Conservation (phyloP, 2,797 vertebrate species). For the Sebastes cheni region DNA sequence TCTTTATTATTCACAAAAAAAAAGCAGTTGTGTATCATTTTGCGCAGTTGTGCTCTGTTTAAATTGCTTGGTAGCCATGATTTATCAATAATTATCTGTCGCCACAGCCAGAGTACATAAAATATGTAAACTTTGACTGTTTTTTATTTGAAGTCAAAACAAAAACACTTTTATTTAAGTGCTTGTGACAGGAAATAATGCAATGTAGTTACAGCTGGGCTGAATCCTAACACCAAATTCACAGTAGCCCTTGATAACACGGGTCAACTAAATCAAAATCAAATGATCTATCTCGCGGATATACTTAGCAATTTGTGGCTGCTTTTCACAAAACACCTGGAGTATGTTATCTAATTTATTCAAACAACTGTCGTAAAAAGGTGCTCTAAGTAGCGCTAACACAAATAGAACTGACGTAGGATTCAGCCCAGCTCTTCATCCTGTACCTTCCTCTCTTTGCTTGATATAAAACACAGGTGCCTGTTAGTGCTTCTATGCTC, state of each 20-base stretch:
- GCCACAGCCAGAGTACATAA: slow-evolving; percentile 49
- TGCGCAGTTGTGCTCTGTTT: slow-evolving; percentile 9
- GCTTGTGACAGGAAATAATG: slow-evolving; percentile 64
- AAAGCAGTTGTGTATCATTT: slow-evolving; percentile 33
- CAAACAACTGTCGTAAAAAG: slow-evolving; percentile 2
- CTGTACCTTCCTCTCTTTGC: slow-evolving; percentile 53
- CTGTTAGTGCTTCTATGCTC: slow-evolving; percentile 75
- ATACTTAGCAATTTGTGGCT: not conserved
- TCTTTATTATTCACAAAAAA: not conserved
- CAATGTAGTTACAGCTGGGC: slow-evolving; percentile 50
- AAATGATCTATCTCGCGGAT: not conserved
- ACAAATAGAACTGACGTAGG: not conserved
- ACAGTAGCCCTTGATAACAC: not conserved
- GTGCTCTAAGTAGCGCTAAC: not conserved
- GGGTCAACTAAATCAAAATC: not conserved
- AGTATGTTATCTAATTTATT: not conserved
- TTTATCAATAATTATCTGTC: not conserved
- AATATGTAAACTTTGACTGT: slow-evolving; percentile 46
- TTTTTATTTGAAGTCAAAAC: slow-evolving; percentile 53
- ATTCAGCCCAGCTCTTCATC: slow-evolving; percentile 59
- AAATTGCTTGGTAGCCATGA: slow-evolving; percentile 4
- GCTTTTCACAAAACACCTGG: not conserved
- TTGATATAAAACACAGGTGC: slow-evolving; percentile 79
- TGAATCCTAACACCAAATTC: slow-evolving; percentile 47
- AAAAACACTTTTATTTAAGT: slow-evolving; percentile 46